Base-by-base conservation (phyloP, 1,140 invertebrate species). In the Galendromus occidentalis region DNA sequence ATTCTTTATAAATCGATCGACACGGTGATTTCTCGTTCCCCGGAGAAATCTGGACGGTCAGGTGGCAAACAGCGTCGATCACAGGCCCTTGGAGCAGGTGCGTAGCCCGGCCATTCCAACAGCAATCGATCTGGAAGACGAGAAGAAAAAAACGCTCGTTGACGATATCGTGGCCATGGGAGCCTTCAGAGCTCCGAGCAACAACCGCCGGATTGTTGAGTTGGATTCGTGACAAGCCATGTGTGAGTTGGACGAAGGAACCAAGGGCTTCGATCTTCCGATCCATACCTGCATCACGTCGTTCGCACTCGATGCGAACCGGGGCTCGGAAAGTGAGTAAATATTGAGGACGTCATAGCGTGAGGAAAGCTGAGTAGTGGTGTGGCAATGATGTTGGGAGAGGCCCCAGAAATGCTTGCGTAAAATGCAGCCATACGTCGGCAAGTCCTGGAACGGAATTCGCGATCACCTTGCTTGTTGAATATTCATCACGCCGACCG, bases 401-500 rank as follows among this genome's bases (percentile, higher is more conserved):
- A 59, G 51, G 25, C 51, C 51, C 51, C 51, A 59, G 51, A 59
- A 59, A 59, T 59, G 51, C 51, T 59, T 59, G 25, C 51, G 51
- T 59, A 59, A 59, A 59, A 59, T 59, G 51, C 51, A 59, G 25
- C 51, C 51, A 59, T 59, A 59, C 22, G 51, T 59, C 51, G 51
- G 51, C 51, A 59, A 59, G 33, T 59, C 51, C 51, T 59, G 51
- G 45, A 47, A 47, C 45, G 14, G 25, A 47, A 47, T 20, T 47
- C 25, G 4, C 17, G 28, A 47, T 28, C 25, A 22, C 4, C 5
- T 22, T 22, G 4, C 18, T 14, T 47, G 28, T 17, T 22, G 45
- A 14, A 47, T 6, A 39, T 39, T 39, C 33, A 39, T 6, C 33
- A 39, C n/a, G n/a, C n/a, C n/a, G n/a, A 39, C 9, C 33, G 33